phyloP scores from a whole-genome alignment of 2,113 vertebrate genomes.

The Meriones unguiculatus region DNA sequence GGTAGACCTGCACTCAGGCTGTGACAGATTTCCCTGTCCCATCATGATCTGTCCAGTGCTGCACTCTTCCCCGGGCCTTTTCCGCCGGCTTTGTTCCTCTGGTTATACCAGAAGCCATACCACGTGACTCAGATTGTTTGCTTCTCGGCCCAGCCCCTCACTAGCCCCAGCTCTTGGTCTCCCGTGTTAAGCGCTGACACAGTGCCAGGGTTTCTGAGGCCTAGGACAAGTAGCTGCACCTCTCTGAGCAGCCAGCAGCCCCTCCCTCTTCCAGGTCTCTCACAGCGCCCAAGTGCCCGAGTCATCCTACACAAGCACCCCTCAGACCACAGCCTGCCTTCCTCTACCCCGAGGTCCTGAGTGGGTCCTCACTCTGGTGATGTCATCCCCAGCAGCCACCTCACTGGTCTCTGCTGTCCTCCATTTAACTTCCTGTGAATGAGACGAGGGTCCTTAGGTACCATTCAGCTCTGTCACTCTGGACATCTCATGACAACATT shows the following conservation, averaged over 20 bases:
- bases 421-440: neutral
- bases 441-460: neutral
- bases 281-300: neutral
- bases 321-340: neutral
- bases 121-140: neutral
- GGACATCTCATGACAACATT: fast-evolving
- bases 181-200: neutral
- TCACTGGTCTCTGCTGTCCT: neutral
- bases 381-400: neutral
- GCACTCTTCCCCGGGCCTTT: neutral
- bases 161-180: neutral
- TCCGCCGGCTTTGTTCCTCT: neutral
- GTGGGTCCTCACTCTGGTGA: neutral
- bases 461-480: neutral
- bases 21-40: neutral
- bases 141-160: neutral
- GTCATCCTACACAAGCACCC: neutral
- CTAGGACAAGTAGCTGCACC: neutral
- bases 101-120: neutral
- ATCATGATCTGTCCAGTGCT: neutral
- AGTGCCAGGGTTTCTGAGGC: neutral
- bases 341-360: neutral
- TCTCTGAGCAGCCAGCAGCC: neutral
- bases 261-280: neutral
- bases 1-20: neutral